Evolutionary conservation across 2,888 invertebrate species (phyloP), one percentile per base, ranked within the genome.

Genomic region (Dicranocentrus wangi): DNA sequence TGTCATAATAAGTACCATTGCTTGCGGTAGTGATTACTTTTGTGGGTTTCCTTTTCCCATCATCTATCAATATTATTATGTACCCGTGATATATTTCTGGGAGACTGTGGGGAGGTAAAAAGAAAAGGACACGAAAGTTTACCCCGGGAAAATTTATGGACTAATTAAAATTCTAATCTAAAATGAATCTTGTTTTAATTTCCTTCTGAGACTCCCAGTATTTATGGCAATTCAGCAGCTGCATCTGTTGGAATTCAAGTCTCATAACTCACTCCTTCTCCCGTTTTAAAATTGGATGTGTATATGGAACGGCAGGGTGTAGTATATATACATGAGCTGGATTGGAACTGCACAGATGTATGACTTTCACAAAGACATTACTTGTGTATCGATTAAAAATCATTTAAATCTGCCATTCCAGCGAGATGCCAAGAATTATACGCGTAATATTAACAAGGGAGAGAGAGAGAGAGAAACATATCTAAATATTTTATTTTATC

Each of bases 141-240:
- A 28, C 32, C 28, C 32, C 1, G 17, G n/a, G 66, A 78, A 83
- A 78, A 83, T 83, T 83, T 83, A 83, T 82, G 73, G 75, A 78
- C 81, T 82, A 83, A 83, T 83, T 83, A 82, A 82, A 83, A 83
- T 83, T 83, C 83, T 83, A 75, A 83, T 73, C 65, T 63, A 27
- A 78, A 73, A 81, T 83, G 70, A 73, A 73, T 76, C 81, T 76
- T 69, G 51, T 58, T 72, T 68, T 65, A 66, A 75, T 70, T 70
- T 70, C 60, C 25, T 70, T 27, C 42, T 3, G 32, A 2, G 27
- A 17, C 15, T 69, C 17, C 23, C 55, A 32, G 42, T 42, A 58
- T 70, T 70, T 70, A 70, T 43, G 70, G 60, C 43, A 15, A 32
- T 70, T 58, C 39, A 53, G 58, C 70, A 70, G 70, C 70, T 70